Percentiles rank a stretch among this genome's conserved stretches.
These are phyloP conservation scores for Pelecanus crispus DNA, from an alignment of 2,113 vertebrate genomes.

Conservation along the genomic window DNA sequence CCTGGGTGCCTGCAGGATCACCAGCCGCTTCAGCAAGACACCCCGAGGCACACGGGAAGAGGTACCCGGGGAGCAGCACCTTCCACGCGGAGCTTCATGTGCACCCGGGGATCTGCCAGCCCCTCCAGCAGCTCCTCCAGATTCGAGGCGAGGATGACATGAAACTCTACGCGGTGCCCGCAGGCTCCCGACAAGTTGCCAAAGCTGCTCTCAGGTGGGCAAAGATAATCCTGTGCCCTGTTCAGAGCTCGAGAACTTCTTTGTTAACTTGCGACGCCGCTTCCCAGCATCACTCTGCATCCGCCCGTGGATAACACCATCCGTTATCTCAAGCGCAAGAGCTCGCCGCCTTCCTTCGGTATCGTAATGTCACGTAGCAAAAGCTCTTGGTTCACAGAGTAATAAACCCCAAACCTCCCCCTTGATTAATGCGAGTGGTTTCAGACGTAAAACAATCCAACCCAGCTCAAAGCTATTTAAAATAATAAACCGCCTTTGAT, in stretches of 20 bases:
- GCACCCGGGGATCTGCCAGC: not conserved
- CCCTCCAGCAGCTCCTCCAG: not conserved
- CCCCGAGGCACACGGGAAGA: accelerated
- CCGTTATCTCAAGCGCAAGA: not conserved
- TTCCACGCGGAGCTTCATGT: not conserved
- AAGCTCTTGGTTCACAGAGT: not conserved
- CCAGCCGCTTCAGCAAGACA: not conserved
- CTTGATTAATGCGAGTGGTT: not conserved
- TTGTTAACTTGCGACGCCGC: accelerated
- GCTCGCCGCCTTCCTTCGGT: not conserved
- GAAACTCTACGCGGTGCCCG: accelerated
- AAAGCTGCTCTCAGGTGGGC: not conserved
- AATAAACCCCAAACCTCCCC: not conserved
- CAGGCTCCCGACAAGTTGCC: not conserved
- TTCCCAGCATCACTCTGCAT: not conserved
- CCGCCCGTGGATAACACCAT: not conserved
- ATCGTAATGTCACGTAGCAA: not conserved
- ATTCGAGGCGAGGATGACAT: not conserved
- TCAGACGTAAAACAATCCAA: not conserved
- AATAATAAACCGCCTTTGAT: slow-evolving; percentile 35
- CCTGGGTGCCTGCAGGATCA: not conserved
- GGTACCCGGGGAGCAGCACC: not conserved
- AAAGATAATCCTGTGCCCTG: not conserved
- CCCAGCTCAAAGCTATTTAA: not conserved
- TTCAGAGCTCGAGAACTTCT: not conserved